Conservation (phyloP, 1,140 invertebrate species). For the Calosoma granatense region DNA sequence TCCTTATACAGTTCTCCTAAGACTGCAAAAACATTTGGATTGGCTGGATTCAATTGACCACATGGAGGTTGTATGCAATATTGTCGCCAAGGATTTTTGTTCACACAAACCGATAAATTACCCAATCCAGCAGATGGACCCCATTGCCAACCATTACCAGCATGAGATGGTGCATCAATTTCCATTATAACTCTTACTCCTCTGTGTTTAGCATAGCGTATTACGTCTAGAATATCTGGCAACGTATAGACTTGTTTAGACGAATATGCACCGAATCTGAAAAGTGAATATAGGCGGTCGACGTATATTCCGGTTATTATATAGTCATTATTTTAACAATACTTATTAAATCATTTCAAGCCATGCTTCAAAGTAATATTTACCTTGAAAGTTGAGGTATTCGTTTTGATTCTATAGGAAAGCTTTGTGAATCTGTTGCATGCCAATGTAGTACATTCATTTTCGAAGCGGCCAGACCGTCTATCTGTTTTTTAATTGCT, state of each 20-base stretch:
- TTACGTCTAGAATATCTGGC: constrained; percentile 55
- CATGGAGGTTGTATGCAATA: constrained; percentile 76
- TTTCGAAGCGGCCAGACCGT: constrained; percentile 74
- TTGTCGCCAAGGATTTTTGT: constrained; percentile 59
- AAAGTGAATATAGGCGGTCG: background rate
- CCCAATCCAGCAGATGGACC: constrained; percentile 54
- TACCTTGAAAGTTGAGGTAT: constrained; percentile 65
- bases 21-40: constrained; percentile 59
- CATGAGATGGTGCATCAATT: constrained; percentile 77
- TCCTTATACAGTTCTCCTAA: constrained; percentile 59
- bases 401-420: constrained; percentile 61
- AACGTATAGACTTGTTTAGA: constrained; percentile 56
- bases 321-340: too few relatives aligned
- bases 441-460: constrained; percentile 84
- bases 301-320: constrained; percentile 5
- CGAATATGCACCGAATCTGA: constrained; percentile 59
- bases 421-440: constrained; percentile 74
- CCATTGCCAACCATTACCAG: constrained; percentile 75
- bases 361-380: constrained; percentile 11
- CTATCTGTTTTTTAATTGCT: constrained; percentile 55
- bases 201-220: constrained; percentile 58
- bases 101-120: constrained; percentile 61
- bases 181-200: constrained; percentile 70
- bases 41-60: constrained; percentile 74
- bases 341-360: too few relatives aligned